A percentile compares a stretch with the other conserved stretches of the same genome.
phyloP scores from a whole-genome alignment of 2,113 vertebrate genomes.

The Scortum barcoo region DNA sequence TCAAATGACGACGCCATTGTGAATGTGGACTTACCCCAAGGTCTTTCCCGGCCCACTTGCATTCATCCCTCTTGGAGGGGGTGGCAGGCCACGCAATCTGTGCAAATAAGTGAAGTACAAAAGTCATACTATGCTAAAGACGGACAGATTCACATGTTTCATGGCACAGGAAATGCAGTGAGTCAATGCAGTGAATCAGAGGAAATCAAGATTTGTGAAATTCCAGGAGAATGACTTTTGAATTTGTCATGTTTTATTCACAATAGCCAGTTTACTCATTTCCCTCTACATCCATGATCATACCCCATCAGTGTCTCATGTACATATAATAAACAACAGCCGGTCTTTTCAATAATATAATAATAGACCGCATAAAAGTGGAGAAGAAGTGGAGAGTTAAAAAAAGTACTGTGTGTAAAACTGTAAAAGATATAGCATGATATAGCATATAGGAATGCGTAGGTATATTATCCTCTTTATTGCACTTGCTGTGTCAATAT shows the following conservation, averaged over 20 bases:
- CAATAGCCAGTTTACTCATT: slow-evolving; percentile 3
- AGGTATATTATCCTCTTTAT: neutral
- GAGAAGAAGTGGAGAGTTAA: neutral
- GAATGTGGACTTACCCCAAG: slow-evolving; percentile 87
- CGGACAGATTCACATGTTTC: slow-evolving; percentile 23
- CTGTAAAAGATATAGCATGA: neutral
- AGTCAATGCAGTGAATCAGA: slow-evolving; percentile 57
- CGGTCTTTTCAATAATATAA: neutral
- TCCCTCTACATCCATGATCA: neutral
- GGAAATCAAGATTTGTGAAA: slow-evolving; percentile 1
- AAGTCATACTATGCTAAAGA: slow-evolving; percentile 48
- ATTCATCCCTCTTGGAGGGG: slow-evolving; percentile 94
- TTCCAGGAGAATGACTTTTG: slow-evolving; percentile 30
- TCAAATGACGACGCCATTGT: slow-evolving; percentile 13
- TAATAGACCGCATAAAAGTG: neutral
- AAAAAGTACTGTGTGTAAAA: neutral
- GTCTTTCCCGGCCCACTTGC: slow-evolving; percentile 99
- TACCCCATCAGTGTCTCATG: neutral
- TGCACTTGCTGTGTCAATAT: slow-evolving; percentile 13
- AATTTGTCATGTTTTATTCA: slow-evolving; percentile 19
- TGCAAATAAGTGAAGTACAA: slow-evolving; percentile 53
- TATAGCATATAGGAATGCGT: neutral
- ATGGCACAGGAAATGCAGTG: slow-evolving; percentile 26
- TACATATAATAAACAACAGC: neutral
- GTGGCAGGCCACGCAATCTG: slow-evolving; percentile 98